These are phyloP conservation scores for Synergus laeviventris DNA, from an alignment of 2,888 invertebrate genomes.

Conservation along the genomic window DNA sequence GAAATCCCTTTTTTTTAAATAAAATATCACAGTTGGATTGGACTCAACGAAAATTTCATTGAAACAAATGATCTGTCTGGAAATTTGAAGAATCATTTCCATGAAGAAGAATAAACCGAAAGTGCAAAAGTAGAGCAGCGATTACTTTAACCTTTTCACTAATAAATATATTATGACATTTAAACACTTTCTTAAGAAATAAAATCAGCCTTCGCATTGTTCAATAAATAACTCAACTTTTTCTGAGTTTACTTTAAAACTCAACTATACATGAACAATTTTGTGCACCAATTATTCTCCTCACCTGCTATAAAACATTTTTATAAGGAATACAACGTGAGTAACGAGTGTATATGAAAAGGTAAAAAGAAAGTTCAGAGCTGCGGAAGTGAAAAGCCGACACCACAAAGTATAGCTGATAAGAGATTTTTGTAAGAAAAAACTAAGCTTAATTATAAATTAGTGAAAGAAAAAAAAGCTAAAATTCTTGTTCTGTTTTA, in stretches of 20 bases:
- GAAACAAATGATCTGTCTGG: background rate
- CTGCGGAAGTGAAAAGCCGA: conserved; percentile 7
- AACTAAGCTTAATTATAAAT: background rate
- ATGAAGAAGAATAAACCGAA: background rate
- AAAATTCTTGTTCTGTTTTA: background rate
- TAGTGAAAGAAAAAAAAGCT: background rate
- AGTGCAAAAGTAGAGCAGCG: conserved; percentile 1
- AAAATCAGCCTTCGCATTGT: background rate
- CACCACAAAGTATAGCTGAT: background rate
- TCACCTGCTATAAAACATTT: conserved; percentile 3
- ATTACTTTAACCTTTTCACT: background rate
- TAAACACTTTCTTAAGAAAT: background rate
- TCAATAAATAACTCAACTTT: conserved; percentile 8
- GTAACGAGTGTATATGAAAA: conserved; percentile 6
- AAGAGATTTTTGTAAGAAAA: background rate
- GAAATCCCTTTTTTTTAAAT: background rate
- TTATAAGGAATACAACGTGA: background rate
- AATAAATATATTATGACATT: background rate
- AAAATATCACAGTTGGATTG: background rate
- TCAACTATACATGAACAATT: background rate
- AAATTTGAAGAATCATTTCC: too few relatives aligned
- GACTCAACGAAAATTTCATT: background rate
- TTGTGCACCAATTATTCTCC: conserved; percentile 17
- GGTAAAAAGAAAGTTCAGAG: conserved; percentile 18
- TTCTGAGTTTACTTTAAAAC: background rate